phyloP scores from a whole-genome alignment of 30 jellyfish, hydroid and myxozoan genomes.

The Pelagia noctiluca region DNA sequence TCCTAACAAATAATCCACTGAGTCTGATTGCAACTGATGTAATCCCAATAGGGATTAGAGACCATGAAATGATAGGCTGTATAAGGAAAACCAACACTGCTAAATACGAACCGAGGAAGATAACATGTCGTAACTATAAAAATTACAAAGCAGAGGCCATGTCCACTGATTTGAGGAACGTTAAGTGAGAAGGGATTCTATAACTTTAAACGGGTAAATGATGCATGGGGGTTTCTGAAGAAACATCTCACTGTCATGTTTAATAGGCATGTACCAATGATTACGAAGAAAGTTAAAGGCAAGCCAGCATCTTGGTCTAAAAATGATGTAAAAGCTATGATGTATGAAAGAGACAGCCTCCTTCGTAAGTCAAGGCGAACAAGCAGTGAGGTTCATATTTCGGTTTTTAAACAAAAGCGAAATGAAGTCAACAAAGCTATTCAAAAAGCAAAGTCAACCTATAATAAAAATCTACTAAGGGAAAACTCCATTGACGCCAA shows the following conservation, averaged over 20 bases:
- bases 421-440: constrained; percentile 28
- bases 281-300: constrained; percentile 37
- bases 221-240: constrained; percentile 38
- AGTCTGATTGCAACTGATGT: constrained; percentile 44
- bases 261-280: constrained; percentile 53
- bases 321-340: constrained; percentile 42
- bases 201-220: too few species aligned
- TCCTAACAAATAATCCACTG: constrained; percentile 40
- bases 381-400: constrained; percentile 46
- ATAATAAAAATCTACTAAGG: constrained; percentile 14
- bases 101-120: too few species aligned
- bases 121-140: too few species aligned
- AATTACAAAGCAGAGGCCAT: too few species aligned
- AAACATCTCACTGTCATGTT: background rate
- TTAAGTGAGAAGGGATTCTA: too few species aligned
- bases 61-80: constrained; percentile 69
- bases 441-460: constrained; percentile 12
- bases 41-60: constrained; percentile 54
- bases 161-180: too few species aligned
- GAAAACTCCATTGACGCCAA: background rate
- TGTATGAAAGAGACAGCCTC: constrained; percentile 52
- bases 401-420: constrained; percentile 15
- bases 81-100: constrained; percentile 62
- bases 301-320: constrained; percentile 66
- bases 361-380: constrained; percentile 49